Evolutionary conservation across 1,140 invertebrate genomes (phyloP).

Genomic region (Galendromus occidentalis): DNA sequence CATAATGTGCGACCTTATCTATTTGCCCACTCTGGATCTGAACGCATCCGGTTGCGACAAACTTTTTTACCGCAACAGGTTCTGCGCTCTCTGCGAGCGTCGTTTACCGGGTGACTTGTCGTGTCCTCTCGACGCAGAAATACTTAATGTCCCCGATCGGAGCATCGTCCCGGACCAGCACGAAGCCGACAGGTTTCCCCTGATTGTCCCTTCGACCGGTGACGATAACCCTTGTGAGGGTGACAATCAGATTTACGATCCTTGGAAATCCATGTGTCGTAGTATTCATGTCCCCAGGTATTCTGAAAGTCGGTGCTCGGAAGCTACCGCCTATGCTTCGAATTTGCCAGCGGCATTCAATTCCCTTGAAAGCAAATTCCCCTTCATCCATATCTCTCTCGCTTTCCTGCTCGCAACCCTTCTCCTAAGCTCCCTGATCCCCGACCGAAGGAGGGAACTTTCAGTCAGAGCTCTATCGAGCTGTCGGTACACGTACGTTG

Average conservation of each 20-base stretch:
- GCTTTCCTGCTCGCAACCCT: too few species aligned
- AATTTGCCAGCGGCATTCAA: too few species aligned
- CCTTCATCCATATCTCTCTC: too few species aligned
- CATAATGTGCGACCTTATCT: constrained; percentile 3
- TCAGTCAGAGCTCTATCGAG: too few species aligned
- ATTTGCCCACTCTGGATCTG: not conserved
- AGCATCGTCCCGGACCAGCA: not conserved
- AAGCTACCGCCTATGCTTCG: too few species aligned
- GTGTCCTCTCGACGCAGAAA: not conserved
- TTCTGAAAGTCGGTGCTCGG: too few species aligned
- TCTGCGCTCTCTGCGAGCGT: not conserved
- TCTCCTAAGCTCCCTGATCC: too few species aligned
- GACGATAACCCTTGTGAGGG: not conserved
- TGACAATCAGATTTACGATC: not conserved
- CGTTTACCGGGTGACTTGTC: not conserved
- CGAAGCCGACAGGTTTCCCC: not conserved
- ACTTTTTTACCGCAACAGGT: not conserved
- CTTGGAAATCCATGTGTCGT: not conserved
- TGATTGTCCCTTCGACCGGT: not conserved
- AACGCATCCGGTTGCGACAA: not conserved
- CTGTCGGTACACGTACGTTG: not conserved
- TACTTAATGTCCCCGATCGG: not conserved
- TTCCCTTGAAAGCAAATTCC: too few species aligned
- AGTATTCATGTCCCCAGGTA: not conserved
- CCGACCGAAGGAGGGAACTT: too few species aligned